These are phyloP conservation scores for Megastigmus dorsalis DNA, from an alignment of 2,888 invertebrate species.

Conservation along the genomic window DNA sequence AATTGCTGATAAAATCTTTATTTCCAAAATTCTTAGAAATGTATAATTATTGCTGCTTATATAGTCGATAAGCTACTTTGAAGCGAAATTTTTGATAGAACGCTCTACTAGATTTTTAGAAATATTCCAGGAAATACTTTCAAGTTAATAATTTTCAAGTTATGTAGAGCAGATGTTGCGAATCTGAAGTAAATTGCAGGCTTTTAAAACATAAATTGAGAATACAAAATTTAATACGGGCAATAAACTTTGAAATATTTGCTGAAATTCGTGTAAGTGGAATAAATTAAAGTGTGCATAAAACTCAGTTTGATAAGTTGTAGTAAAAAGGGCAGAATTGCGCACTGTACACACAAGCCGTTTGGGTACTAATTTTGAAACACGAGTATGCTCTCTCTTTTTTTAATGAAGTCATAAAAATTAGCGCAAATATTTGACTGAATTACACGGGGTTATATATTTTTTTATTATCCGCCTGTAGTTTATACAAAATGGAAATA, in stretches of 20 bases:
- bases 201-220: conserved; percentile 29
- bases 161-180: conserved; percentile 3
- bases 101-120: too few species aligned
- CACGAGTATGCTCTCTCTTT: background rate
- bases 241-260: conserved; percentile 18
- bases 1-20: background rate
- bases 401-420: background rate
- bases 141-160: too few species aligned
- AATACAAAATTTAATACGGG: conserved; percentile 9
- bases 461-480: too few species aligned
- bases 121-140: too few species aligned
- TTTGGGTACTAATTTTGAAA: background rate
- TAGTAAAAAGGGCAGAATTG: background rate
- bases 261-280: conserved; percentile 5
- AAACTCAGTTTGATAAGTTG: background rate
- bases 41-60: too few species aligned
- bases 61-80: too few species aligned
- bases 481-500: too few species aligned
- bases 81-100: too few species aligned
- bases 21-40: background rate
- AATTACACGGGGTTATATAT: background rate
- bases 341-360: background rate
- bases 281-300: background rate
- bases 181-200: conserved; percentile 23
- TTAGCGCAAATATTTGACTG: background rate